Base-by-base conservation (phyloP, 2,113 vertebrate species). In the Uria aalge region DNA sequence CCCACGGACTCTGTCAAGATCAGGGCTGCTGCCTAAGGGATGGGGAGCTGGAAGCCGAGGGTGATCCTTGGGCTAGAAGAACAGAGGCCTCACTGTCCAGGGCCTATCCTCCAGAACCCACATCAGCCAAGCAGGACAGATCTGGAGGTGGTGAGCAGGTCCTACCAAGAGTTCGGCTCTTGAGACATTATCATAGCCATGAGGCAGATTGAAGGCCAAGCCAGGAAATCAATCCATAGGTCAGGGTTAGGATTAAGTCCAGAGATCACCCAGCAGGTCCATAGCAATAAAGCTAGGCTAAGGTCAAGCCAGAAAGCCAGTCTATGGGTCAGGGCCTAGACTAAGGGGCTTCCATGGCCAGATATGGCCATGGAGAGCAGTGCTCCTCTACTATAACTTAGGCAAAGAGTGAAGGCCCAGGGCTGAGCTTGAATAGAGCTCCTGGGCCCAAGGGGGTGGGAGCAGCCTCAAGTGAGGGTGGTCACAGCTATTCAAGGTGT, bases 351-450 rank as follows among this genome's bases (percentile, higher is more conserved):
- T 52, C 41, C 30, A 3, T 36, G 19, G 27, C n/a, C 45, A 30
- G 8, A 27, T n/a, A 5, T 5, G 8, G 17, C 12, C 0, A 0
- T 22, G 20, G 56, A 67, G 22, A 56, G 2, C 32, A 68, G 12
- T 27, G 40, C 1, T 67, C 8, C 26, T 79, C n/a, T 55, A 2
- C n/a, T 53, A 27, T 22, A 73, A 15, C 6, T 48, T 57, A 41
- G 43, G 38, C 17, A 60, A 24, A 45, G 15, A 38, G 7, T 21
- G 24, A 57, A 57, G 24, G 9, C 15, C 15, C 18, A 55, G 27
- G 16, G 24, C 56, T 66, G 66, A 79, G 26, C 64, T 27, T n/a
- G 16, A 50, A 22, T 30, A 23, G 15, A 27, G 6, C 22, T 90
- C 38, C 38, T 55, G 64, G 24, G 20, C 26, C 41, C 34, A 56